Base-by-base conservation (phyloP, 2,797 vertebrate genomes). In the Macroramphosus scolopax region DNA sequence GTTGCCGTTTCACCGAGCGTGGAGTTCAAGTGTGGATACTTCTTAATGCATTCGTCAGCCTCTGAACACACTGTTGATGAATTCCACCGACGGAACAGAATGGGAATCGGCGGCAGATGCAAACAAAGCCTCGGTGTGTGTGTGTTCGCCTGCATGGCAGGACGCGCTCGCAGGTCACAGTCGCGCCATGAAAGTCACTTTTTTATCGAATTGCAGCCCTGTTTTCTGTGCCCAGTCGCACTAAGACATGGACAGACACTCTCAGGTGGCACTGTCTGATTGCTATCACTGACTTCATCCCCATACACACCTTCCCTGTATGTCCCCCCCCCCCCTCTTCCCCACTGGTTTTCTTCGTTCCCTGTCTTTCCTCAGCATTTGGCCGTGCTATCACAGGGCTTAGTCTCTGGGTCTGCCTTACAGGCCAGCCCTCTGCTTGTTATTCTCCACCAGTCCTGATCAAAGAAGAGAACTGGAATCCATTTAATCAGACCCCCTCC, bases 401-500 rank as follows among this genome's bases (percentile, higher is more conserved):
- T 70, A 67, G 77, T 84, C 76, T 81, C 53, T 39, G 45, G 71
- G 72, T 79, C 77, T 80, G 77, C 72, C 68, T 72, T 44, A 24
- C 70, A 77, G 78, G 75, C 83, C 79, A 75, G 54, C 56, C 58
- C 73, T 72, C 83, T 83, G 78, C 77, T 87, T 87, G 75, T 85
- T 87, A 88, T 89, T 90, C 83, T 75, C 62, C 81, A 73, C 80
- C 77, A 87, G 72, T 55, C 63, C 59, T 77, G 79, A 88, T 90
- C 85, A 88, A 86, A 89, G 82, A 80, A 68, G 76, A 83, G 77
- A 83, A 86, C 81, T 88, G 81, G 81, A 88, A 88, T 87, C 85
- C 79, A 86, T 85, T 88, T 83, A 84, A 85, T 86, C 84, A 84
- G 74, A 77, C 45, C 54, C 52, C 70, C 47, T 26, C 20, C 8